A percentile compares a stretch with the other conserved stretches of the same genome.
phyloP scores from a whole-genome alignment of 2,797 vertebrate species.

The Myotis pilosus region DNA sequence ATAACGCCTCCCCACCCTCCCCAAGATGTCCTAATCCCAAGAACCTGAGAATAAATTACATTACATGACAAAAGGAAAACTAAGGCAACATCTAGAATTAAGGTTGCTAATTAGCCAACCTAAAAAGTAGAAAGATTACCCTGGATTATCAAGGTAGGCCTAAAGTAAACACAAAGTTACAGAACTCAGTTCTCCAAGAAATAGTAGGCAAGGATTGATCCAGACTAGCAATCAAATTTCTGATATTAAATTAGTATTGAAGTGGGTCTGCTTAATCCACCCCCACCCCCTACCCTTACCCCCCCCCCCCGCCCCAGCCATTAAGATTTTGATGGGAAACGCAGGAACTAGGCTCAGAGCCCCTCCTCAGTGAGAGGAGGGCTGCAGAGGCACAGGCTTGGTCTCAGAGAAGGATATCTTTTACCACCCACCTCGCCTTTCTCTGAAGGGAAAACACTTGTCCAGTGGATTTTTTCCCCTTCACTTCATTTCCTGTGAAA shows the following conservation, averaged over 20 bases:
- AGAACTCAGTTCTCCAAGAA: not conserved
- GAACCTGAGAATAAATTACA: not conserved
- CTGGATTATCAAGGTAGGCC: not conserved
- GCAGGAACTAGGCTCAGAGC: not conserved
- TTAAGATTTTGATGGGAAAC: not conserved
- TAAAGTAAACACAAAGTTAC: not conserved
- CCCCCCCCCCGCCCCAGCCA: too few relatives aligned
- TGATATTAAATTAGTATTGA: not conserved
- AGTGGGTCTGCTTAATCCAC: not conserved
- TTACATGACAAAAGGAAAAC: not conserved
- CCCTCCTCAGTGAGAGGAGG: not conserved
- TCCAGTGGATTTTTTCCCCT: not conserved
- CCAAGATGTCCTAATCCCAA: not conserved
- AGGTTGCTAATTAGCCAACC: not conserved
- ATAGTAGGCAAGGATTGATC: not conserved
- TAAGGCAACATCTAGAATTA: not conserved
- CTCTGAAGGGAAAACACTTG: too few relatives aligned
- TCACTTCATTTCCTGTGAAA: not conserved
- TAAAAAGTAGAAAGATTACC: not conserved
- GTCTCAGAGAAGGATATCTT: too few relatives aligned
- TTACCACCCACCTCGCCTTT: too few relatives aligned
- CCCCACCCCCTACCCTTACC: too few relatives aligned
- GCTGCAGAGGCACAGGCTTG: not conserved
- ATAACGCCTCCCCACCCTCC: not conserved
- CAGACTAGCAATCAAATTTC: not conserved